Conservation (phyloP, 2,888 invertebrate genomes). For the Rotaria socialis region DNA sequence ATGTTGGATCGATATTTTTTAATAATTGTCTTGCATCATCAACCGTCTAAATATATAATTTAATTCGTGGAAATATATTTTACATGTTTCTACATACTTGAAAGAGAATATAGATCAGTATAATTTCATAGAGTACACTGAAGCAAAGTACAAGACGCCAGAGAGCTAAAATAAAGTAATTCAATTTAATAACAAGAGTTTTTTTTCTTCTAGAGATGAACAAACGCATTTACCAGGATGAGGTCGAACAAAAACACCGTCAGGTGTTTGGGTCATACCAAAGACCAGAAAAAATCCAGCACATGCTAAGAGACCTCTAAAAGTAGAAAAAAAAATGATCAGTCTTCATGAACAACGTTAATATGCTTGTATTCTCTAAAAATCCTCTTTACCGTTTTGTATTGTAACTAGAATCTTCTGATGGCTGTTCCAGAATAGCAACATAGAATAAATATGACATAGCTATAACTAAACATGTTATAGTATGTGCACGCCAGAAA, state of each 20-base stretch:
- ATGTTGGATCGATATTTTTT: constrained; percentile 60
- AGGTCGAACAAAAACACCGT: constrained; percentile 64
- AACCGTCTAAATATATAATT: constrained; percentile 56
- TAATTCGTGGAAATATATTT: neutral
- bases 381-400: constrained; percentile 45
- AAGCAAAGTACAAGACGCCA: constrained; percentile 64
- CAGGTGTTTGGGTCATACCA: constrained; percentile 64
- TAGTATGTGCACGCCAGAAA: constrained; percentile 46
- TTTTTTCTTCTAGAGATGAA: neutral
- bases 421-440: constrained; percentile 39
- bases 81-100: constrained; percentile 55
- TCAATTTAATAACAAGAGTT: neutral
- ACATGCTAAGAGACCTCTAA: constrained; percentile 62
- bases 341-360: no score
- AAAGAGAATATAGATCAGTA: constrained; percentile 63
- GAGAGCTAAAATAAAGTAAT: constrained; percentile 58
- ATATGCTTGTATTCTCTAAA: no score
- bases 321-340: constrained; percentile 49
- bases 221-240: constrained; percentile 60
- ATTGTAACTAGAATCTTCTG: constrained; percentile 39
- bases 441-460: constrained; percentile 43
- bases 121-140: constrained; percentile 63
- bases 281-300: constrained; percentile 62
- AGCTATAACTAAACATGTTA: constrained; percentile 43
- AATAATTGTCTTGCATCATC: constrained; percentile 61